Evolutionary conservation across 2,888 invertebrate genomes (phyloP), one percentile per base, ranked within the genome.

Genomic region (Leptinotarsa tumamoca): DNA sequence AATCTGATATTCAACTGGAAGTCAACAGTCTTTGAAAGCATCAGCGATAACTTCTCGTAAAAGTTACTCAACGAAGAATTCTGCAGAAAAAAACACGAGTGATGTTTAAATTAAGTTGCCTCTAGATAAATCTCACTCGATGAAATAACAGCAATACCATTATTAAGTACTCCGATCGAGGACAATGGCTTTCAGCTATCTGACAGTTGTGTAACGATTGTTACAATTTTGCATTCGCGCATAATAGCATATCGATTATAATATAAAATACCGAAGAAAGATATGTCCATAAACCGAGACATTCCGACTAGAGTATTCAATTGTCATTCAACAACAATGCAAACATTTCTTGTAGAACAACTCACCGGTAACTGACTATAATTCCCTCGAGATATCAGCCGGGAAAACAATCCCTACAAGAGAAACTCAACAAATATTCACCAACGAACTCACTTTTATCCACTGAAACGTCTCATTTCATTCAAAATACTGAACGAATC

Each of bases 351-450:
- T n/a, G 52, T 4, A 15, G 4, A 73, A 71, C 73, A 76, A 79
- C 79, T 80, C 76, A 81, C 79, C 79, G 80, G 78, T 72, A 68
- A 68, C 61, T 58, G 71, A 71, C 50, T 66, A 67, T 58, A 77
- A 71, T 71, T 61, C 43, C 52, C 58, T 73, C 58, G 72, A 76
- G 73, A 52, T 50, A 15, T 33, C 71, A 63, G 54, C 23, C 68
- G 27, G 67, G 50, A 61, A 67, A 70, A 69, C 76, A 67, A 71
- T 70, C 63, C 51, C 21, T 49, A 49, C 50, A 68, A 68, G 68
- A 51, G 58, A 33, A 58, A 49, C 49, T 58, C 43, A 58, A 21
- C 18, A 70, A 33, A 58, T 23, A n/a, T 18, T 21, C 70, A 70
- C 70, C 27, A 58, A 49, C 23, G 54, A 21, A 50, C 33, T 23